A percentile compares a stretch with the other conserved stretches of the same genome.
phyloP scores from a whole-genome alignment of 2,888 invertebrate genomes.

The Acanthoscelides obtectus region DNA sequence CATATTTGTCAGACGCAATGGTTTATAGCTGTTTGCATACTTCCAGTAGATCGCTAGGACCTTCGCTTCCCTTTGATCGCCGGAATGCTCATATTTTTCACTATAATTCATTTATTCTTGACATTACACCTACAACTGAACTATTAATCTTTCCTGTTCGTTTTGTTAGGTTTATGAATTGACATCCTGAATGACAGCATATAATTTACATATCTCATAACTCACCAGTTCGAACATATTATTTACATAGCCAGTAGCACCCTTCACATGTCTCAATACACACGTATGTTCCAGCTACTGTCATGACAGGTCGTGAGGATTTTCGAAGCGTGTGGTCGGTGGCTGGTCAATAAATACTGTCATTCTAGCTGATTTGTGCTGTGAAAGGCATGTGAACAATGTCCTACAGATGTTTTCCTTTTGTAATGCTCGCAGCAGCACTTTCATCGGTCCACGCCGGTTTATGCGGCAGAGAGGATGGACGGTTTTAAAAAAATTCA shows the following conservation, averaged over 20 bases:
- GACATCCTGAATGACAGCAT: neutral
- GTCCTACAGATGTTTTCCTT: neutral
- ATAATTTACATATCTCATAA: neutral
- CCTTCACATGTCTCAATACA: neutral
- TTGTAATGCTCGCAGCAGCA: neutral
- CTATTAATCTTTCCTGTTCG: neutral
- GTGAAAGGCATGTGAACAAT: neutral
- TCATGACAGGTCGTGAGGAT: neutral
- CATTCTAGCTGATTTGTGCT: neutral
- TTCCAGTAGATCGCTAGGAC: too few species aligned
- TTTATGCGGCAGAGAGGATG: too few species aligned
- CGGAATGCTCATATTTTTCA: too few species aligned
- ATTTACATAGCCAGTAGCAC: neutral
- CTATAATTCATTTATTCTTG: too few species aligned
- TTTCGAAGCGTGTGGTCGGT: neutral
- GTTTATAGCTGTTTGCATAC: too few species aligned
- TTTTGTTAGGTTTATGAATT: neutral
- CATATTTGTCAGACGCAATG: too few species aligned
- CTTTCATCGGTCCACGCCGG: too few species aligned
- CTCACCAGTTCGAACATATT: neutral
- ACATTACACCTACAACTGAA: neutral
- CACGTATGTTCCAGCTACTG: neutral
- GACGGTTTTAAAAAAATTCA: too few species aligned
- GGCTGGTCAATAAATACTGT: neutral
- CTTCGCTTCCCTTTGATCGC: too few species aligned